Conservation (phyloP, 2,888 invertebrate genomes). For the Clanis bilineata region DNA sequence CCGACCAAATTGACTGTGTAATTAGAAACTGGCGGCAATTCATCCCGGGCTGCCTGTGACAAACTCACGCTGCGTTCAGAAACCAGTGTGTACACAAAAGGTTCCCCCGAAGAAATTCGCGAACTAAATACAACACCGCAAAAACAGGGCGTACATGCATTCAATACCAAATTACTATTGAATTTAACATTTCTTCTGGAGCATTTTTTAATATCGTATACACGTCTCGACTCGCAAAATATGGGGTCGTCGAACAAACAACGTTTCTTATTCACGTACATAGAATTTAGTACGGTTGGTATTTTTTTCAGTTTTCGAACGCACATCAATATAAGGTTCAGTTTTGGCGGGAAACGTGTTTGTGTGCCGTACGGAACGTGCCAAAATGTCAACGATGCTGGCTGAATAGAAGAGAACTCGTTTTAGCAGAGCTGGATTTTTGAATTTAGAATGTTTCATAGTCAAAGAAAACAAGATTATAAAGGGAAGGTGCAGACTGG, state of each 20-base stretch:
- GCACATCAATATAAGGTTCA: constrained; percentile 62
- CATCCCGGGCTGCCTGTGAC: constrained; percentile 54
- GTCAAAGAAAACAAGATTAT: constrained; percentile 7
- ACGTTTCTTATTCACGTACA: constrained; percentile 40
- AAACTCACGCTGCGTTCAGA: constrained; percentile 71
- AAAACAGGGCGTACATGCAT: constrained; percentile 75
- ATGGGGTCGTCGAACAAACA: constrained; percentile 48
- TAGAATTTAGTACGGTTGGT: constrained; percentile 34
- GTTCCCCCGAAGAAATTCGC: constrained; percentile 70
- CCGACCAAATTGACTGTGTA: constrained; percentile 79
- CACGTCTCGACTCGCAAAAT: constrained; percentile 45
- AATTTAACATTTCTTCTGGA: constrained; percentile 76
- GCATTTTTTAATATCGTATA: constrained; percentile 68
- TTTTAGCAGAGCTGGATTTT: constrained; percentile 60
- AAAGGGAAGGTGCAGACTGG: neutral
- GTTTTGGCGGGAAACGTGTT: constrained; percentile 45
- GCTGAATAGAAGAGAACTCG: constrained; percentile 65
- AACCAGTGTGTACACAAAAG: constrained; percentile 76
- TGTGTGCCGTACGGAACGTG: constrained; percentile 46
- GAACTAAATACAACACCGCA: constrained; percentile 78
- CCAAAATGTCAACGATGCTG: constrained; percentile 55
- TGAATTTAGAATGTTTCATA: constrained; percentile 31
- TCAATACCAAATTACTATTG: constrained; percentile 76
- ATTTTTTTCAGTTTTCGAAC: constrained; percentile 44
- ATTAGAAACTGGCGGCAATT: constrained; percentile 70